phyloP scores from a whole-genome alignment of 2,797 vertebrate species.

The Ceryle rudis region DNA sequence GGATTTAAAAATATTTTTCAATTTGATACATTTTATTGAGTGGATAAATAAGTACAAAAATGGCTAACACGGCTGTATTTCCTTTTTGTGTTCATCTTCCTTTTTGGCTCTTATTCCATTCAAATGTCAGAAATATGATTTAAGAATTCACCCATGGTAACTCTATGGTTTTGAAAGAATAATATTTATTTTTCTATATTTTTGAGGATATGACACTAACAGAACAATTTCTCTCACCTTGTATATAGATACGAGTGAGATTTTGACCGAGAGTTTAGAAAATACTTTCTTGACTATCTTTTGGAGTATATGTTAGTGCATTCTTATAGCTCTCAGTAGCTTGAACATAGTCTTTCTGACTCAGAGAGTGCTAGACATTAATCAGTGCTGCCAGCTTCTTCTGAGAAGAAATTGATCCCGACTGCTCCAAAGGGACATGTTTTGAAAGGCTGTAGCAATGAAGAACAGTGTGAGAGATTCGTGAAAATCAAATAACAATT shows the following conservation, averaged over 20 bases:
- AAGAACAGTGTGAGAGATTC: background rate
- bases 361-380: constrained; percentile 54
- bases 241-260: background rate
- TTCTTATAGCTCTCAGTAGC: constrained; percentile 59
- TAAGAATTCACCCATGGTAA: background rate
- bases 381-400: constrained; percentile 64
- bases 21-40: background rate
- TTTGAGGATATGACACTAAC: background rate
- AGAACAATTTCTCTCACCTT: background rate
- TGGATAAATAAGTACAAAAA: background rate
- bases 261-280: background rate
- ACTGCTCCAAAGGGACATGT: constrained; percentile 58
- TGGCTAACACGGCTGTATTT: background rate
- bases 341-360: constrained; percentile 34
- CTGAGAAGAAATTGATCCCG: constrained; percentile 67
- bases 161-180: background rate
- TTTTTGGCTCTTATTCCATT: background rate
- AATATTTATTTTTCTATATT: background rate
- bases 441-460: constrained; percentile 60
- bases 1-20: background rate
- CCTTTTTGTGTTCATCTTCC: fast-evolving
- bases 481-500: background rate
- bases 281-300: constrained; percentile 52
- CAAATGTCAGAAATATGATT: background rate
- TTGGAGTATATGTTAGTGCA: constrained; percentile 47